Percentiles rank a stretch among this genome's conserved stretches.
Evolutionary conservation across 2,888 invertebrate genomes (phyloP).

Genomic region (Limenitis camilla): DNA sequence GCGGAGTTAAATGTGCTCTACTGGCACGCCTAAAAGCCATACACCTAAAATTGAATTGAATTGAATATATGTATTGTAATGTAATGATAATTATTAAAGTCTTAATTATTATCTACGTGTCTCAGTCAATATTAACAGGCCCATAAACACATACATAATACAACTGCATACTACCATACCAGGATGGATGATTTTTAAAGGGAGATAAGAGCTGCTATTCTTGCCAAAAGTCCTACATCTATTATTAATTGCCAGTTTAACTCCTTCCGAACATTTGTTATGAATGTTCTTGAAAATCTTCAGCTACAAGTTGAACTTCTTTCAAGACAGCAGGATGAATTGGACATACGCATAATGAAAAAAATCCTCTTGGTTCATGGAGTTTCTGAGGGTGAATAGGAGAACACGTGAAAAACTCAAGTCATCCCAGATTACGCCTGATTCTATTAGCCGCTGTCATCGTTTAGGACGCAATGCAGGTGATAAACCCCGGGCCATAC

Average conservation of each 20-base stretch:
- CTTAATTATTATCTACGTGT: too few species aligned
- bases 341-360: background rate
- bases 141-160: too few species aligned
- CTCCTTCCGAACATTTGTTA: background rate
- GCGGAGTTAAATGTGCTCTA: too few species aligned
- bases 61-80: too few species aligned
- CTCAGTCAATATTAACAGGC: too few species aligned
- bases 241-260: background rate
- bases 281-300: background rate
- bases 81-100: too few species aligned
- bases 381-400: background rate
- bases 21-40: too few species aligned
- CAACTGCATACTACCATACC: too few species aligned
- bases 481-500: conserved; percentile 3
- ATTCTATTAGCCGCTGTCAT: background rate
- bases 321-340: background rate
- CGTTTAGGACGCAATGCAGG: background rate
- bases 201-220: background rate
- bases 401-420: background rate
- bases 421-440: background rate
- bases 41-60: too few species aligned
- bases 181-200: background rate
- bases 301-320: background rate
- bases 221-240: background rate
- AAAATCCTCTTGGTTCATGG: conserved; percentile 3